Evolutionary conservation across 1,140 invertebrate species (phyloP), one percentile per base, ranked within the genome.

Genomic region (Drosophila tropicalis): DNA sequence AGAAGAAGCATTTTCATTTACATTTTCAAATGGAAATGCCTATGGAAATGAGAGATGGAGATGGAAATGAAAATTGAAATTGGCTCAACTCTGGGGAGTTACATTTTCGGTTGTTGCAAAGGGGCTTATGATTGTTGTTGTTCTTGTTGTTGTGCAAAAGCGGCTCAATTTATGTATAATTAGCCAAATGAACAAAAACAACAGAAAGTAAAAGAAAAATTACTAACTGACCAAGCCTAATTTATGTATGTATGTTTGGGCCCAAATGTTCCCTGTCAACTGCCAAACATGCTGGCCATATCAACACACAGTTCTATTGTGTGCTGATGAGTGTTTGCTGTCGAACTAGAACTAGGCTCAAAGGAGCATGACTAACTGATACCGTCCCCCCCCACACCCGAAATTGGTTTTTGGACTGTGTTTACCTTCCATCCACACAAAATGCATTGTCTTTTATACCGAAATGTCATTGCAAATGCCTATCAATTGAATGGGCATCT

Each of bases 131-230:
- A 29, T 29, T 29, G 29, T 29, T 29, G 25, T 29, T 29, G 25
- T 29, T 22, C 1, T 22, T 29, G 25, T 29, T 29, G 29, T 29
- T 25, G 3, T 25, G 22, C 32, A 34, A n/a, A n/a, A n/a, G n/a
- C n/a, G n/a, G n/a, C n/a, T n/a, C n/a, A n/a, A 34, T 34, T 34
- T 12, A 66, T 81, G 75, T 67, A 67, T 85, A 86, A 85, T 85
- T 85, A 85, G 44, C 19, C 44, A 51, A 51, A 51, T 47, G 44
- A 47, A 51, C 19, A 12, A 19, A 39, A 39, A 29, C 29, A 29
- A 29, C 29, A 29, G 29, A 29, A 5, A 29, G 29, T 13, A 13
- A 17, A 47, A 47, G 44, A 17, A 36, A 39, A 39, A 12, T 39
- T 13, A 39, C 44, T 22, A 22, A 51, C 44, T 51, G 44, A 51